phyloP scores from a whole-genome alignment of 2,888 invertebrate genomes.

The Acronicta aceris region DNA sequence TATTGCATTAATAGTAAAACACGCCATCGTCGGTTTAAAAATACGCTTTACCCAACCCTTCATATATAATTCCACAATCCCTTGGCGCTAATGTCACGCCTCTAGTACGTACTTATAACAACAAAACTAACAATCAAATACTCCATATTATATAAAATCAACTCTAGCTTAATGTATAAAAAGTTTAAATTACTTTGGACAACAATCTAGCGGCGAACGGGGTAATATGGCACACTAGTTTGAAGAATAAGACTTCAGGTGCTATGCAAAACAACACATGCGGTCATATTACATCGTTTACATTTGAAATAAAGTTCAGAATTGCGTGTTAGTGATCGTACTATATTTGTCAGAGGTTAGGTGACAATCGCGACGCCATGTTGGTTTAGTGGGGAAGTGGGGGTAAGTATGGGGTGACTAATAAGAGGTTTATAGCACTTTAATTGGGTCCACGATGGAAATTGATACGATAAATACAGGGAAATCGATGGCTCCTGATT shows the following conservation, averaged over 20 bases:
- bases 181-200: slow-evolving; percentile 51
- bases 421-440: slow-evolving; percentile 84
- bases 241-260: slow-evolving; percentile 83
- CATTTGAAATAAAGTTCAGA: slow-evolving; percentile 8
- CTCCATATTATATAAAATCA: slow-evolving; percentile 37
- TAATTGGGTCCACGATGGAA: slow-evolving; percentile 84
- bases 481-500: slow-evolving; percentile 68
- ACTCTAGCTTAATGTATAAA: slow-evolving; percentile 37
- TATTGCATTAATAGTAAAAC: slow-evolving; percentile 78
- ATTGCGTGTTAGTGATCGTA: slow-evolving; percentile 35
- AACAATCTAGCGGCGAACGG: slow-evolving; percentile 63
- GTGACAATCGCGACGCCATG: slow-evolving; percentile 88
- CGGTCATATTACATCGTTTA: slow-evolving; percentile 51
- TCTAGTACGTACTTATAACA: slow-evolving; percentile 79
- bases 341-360: slow-evolving; percentile 72
- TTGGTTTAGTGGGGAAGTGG: slow-evolving; percentile 81
- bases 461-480: slow-evolving; percentile 70
- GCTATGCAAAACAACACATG: slow-evolving; percentile 56
- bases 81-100: slow-evolving; percentile 87
- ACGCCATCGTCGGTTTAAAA: slow-evolving; percentile 71
- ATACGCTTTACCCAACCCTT: slow-evolving; percentile 84
- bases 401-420: slow-evolving; percentile 79
- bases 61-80: slow-evolving; percentile 84
- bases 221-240: slow-evolving; percentile 81
- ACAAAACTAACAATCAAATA: slow-evolving; percentile 72